Conservation (phyloP, 2,888 invertebrate genomes). For the Helobdella robusta region DNA sequence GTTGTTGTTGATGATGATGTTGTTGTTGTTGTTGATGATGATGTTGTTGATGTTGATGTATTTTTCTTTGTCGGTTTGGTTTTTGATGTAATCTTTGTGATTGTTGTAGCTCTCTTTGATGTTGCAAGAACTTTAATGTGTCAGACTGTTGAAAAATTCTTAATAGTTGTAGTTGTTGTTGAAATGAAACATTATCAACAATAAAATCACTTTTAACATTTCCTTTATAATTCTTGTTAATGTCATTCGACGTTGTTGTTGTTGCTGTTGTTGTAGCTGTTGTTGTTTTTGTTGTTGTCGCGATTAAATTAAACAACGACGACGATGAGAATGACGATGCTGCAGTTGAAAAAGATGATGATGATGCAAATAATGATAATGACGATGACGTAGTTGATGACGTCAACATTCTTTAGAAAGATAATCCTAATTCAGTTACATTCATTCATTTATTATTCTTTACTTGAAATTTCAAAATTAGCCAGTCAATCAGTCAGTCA, state of each 20-base stretch:
- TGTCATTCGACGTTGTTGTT: not conserved
- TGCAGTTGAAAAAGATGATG: too few relatives aligned
- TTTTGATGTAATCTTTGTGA: not conserved
- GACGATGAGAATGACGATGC: not conserved
- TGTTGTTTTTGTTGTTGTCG: not conserved
- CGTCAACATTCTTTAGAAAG: too few relatives aligned
- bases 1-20: not conserved
- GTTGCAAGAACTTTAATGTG: not conserved
- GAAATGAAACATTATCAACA: not conserved
- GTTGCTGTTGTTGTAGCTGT: constrained; percentile 5
- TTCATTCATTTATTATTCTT: too few relatives aligned
- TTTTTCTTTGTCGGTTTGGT: constrained; percentile 9
- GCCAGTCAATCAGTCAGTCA: too few relatives aligned
- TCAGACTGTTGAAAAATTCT: not conserved
- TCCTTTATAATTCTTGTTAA: not conserved
- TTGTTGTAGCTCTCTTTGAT: not conserved
- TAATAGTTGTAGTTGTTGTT: not conserved
- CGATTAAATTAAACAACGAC: not conserved
- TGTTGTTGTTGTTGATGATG: not conserved
- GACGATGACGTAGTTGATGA: too few relatives aligned
- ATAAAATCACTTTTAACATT: not conserved
- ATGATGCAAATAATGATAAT: too few relatives aligned
- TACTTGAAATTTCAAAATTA: too few relatives aligned
- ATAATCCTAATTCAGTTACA: too few relatives aligned
- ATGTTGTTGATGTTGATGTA: not conserved